Percentiles rank a stretch among this genome's conserved stretches.
Conservation (phyloP, 2,113 vertebrate genomes). For the Eurystomus gularis region DNA sequence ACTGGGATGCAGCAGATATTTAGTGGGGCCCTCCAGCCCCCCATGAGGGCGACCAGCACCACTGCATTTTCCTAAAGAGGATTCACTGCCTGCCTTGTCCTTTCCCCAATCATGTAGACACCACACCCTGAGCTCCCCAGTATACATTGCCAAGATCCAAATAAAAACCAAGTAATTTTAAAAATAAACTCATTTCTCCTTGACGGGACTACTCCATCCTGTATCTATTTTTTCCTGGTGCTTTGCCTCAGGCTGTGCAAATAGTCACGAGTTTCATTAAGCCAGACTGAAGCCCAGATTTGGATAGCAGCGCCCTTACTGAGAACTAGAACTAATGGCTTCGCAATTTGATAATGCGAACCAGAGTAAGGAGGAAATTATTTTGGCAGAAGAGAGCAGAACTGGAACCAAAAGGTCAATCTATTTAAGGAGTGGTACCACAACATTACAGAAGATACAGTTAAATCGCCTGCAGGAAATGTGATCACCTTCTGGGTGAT, state of each 20-base stretch:
- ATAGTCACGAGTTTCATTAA: not conserved
- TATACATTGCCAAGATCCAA: accelerated
- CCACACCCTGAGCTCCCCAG: not conserved
- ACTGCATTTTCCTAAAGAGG: not conserved
- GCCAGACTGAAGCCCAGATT: not conserved
- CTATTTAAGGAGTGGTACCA: slow-evolving; percentile 14
- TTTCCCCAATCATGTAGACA: not conserved
- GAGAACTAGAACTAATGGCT: slow-evolving; percentile 1
- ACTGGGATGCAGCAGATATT: not conserved
- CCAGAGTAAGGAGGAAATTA: slow-evolving; percentile 19
- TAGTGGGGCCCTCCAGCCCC: not conserved
- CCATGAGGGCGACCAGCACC: accelerated
- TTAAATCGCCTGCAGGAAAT: not conserved
- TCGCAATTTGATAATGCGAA: not conserved
- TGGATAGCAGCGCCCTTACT: not conserved
- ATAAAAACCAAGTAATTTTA: accelerated
- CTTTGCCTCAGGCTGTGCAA: not conserved
- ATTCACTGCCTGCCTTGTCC: not conserved
- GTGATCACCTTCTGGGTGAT: not conserved
- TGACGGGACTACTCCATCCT: not conserved
- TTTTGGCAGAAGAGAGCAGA: slow-evolving; percentile 17
- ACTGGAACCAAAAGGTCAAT: slow-evolving; percentile 7
- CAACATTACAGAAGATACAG: not conserved
- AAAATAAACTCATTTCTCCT: not conserved
- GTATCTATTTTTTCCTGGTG: not conserved